Evolutionary conservation across 2,113 vertebrate species (phyloP), one percentile per base, ranked within the genome.

Genomic region (Ascaphus truei): DNA sequence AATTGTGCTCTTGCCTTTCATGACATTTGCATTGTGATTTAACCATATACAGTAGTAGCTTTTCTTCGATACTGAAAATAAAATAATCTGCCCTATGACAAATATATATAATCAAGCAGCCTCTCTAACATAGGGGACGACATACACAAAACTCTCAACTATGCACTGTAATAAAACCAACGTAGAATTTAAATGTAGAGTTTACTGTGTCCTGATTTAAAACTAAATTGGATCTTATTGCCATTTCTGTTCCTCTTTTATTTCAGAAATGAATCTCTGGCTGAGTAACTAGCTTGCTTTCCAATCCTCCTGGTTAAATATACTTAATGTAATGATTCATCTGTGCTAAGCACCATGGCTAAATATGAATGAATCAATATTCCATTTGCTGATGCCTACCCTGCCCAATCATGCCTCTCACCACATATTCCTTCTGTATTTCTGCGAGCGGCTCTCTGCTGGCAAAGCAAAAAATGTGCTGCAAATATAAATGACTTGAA

Each of bases 321-420:
- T 18, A 75, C 64, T 55, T 56, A 73, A 59, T 43, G 13, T 56
- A 73, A 59, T 43, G 13, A 78, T 72, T 73, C 10, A 34, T 34
- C 68, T 37, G 30, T 69, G 3, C 64, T 55, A 39, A 72, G 72
- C 64, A 75, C 7, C 62, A 12, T 50, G 27, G 71, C 56, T 74
- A 25, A 72, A 68, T 39, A 60, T 61, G 45, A 4, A 68, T 71
- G 64, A 77, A 75, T 74, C 57, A 68, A 74, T 73, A 76, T 57
- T 60, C 31, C 62, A 79, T 77, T 78, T 78, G 43, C 71, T 62
- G 58, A 64, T 7, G 60, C 6, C 72, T 34, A 26, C 36, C 58
- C 10, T 60, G n/a, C 20, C 23, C 60, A 71, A 53, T n/a, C 25
- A 72, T 18, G 13, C 56, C 18, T 8, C 29, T 15, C 12, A 65